These are phyloP conservation scores for Calephelis virginiensis DNA, from an alignment of 1,140 invertebrate genomes.

Conservation along the genomic window DNA sequence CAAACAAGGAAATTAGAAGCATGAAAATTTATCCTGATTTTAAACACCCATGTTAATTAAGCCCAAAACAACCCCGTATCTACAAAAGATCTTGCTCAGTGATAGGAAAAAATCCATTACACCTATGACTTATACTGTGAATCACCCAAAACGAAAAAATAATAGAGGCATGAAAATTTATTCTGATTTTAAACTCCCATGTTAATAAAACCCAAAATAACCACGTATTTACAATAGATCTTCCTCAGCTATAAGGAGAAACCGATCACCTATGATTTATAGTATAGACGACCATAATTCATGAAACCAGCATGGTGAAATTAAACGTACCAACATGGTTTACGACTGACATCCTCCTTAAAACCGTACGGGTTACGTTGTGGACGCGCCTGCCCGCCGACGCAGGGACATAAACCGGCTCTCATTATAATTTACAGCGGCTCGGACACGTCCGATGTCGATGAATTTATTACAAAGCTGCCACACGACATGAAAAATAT, in stretches of 20 bases:
- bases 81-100: conserved; percentile 1
- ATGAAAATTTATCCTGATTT: conserved; percentile 12
- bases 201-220: conserved; percentile 1
- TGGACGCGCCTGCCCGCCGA: conserved; percentile 33
- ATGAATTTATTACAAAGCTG: conserved; percentile 67
- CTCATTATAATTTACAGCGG: conserved; percentile 72
- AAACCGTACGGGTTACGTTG: conserved; percentile 40
- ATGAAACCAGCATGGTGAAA: conserved; percentile 64
- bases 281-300: conserved; percentile 38
- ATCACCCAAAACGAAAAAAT: background rate
- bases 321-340: conserved; percentile 67
- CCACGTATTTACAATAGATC: conserved; percentile 9
- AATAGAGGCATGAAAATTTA: background rate
- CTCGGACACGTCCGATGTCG: conserved; percentile 50
- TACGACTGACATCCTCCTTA: conserved; percentile 67
- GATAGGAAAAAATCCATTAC: background rate
- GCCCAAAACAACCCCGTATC: background rate
- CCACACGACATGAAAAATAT: conserved; percentile 54
- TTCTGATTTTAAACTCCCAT: conserved; percentile 19
- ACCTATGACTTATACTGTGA: conserved; percentile 3
- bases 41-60: conserved; percentile 12
- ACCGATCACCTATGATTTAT: conserved; percentile 20
- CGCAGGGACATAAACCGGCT: conserved; percentile 51
- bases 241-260: conserved; percentile 6
- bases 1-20: background rate